Evolutionary conservation across 2,888 invertebrate species (phyloP).

Genomic region (Euzophera pinguis): DNA sequence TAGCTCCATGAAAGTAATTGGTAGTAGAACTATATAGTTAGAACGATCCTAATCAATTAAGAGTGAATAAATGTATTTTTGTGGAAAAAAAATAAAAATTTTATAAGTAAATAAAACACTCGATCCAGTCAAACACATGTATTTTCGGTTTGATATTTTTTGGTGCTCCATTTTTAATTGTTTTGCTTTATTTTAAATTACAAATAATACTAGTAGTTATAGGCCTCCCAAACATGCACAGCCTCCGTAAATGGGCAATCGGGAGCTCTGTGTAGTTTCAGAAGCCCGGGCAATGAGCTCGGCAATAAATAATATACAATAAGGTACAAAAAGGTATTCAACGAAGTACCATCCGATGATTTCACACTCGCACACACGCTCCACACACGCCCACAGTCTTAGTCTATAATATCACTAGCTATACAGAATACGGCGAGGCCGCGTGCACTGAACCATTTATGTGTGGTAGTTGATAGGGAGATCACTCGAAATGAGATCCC

Average conservation of each 20-base stretch:
- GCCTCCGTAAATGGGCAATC: constrained; percentile 76
- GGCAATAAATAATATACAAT: constrained; percentile 78
- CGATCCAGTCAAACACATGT: constrained; percentile 71
- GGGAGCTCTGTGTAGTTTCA: constrained; percentile 54
- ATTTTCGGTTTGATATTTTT: constrained; percentile 73
- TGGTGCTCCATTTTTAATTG: constrained; percentile 76
- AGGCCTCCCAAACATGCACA: constrained; percentile 56
- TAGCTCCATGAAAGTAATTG: too few species aligned
- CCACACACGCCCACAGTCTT: constrained; percentile 69
- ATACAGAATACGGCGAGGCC: constrained; percentile 69
- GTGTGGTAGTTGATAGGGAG: constrained; percentile 39
- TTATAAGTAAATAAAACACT: constrained; percentile 46
- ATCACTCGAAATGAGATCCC: constrained; percentile 81
- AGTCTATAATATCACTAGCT: constrained; percentile 77
- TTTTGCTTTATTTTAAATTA: constrained; percentile 72
- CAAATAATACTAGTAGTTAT: constrained; percentile 71
- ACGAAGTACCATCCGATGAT: constrained; percentile 72
- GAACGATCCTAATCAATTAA: too few species aligned
- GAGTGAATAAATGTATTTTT: too few species aligned
- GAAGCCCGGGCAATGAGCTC: constrained; percentile 74
- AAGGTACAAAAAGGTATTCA: constrained; percentile 70
- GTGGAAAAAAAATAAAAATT: neutral
- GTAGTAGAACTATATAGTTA: too few species aligned
- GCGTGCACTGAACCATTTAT: constrained; percentile 64
- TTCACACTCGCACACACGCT: constrained; percentile 62